phyloP scores from a whole-genome alignment of 2,797 vertebrate species.

The Ctenosaura bakeri region DNA sequence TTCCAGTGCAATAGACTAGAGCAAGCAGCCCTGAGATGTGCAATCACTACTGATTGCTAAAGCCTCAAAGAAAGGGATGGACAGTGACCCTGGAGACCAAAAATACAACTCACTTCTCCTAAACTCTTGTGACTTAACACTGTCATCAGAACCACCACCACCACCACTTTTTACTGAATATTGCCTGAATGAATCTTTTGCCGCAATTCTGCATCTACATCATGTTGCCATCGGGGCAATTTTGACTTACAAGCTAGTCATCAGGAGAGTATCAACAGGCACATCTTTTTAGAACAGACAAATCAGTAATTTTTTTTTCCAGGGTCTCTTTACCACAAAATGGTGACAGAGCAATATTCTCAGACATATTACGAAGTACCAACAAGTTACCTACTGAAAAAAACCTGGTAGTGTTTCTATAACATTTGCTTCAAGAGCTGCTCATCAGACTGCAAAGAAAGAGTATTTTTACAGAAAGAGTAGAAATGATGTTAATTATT shows the following conservation, averaged over 20 bases:
- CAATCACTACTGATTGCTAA: not conserved
- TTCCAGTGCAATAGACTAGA: not conserved
- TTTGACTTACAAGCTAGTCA: not conserved
- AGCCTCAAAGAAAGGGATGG: not conserved
- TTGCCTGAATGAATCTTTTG: not conserved
- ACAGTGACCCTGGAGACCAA: not conserved
- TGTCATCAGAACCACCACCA: too few species aligned
- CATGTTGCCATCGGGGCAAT: not conserved
- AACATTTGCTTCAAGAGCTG: not conserved
- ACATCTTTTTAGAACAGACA: not conserved
- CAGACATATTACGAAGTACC: not conserved
- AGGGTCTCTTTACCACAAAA: not conserved
- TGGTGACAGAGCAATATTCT: not conserved
- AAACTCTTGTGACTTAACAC: not conserved
- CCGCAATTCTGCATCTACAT: not conserved
- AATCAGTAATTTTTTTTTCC: not conserved
- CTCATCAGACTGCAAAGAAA: not conserved
- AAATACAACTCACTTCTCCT: not conserved
- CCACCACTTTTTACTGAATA: not conserved
- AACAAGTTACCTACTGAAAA: constrained; percentile 6
- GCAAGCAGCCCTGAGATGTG: not conserved
- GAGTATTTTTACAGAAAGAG: constrained; percentile 35
- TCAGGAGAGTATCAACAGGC: not conserved
- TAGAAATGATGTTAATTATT: constrained; percentile 16
- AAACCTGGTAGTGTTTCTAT: not conserved